Evolutionary conservation across 1,140 invertebrate genomes (phyloP), one percentile per base, ranked within the genome.

Genomic region (Ostrea denselamellosa): DNA sequence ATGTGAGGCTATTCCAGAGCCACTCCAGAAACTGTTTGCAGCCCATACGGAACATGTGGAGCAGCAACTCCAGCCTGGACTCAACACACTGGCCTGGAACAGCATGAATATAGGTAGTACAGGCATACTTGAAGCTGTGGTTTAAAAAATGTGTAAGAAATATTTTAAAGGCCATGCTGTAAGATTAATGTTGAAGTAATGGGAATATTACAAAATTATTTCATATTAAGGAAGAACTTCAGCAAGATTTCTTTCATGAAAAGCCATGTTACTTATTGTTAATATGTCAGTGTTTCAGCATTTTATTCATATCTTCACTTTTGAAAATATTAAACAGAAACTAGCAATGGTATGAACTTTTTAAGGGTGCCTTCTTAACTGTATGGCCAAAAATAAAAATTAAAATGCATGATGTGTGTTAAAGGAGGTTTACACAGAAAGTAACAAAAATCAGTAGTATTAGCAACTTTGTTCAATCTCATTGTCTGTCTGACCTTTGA

Each of bases 61-160:
- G n/a, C 91, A 93, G 44, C 92, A 93, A 85, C 90, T 95, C 85
- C 93, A 94, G 83, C 93, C 94, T 19, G 95, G 94, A 5, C 91
- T 95, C 17, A 93, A 87, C 86, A 94, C 93, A 34, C 90, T 95
- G 17, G 93, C 94, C 52, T 95, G 95, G 95, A 94, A 94, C 90
- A 95, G 94, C 90, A 94, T 95, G 93, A 95, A 95, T 92, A 95
- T 95, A 85, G 94, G 94, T 95, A 88, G 65, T 83, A 17, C 34
- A 9, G 25, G 2, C 7, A 2, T 62, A 62, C 17, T n/a, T n/a
- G 17, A 62, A 62, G 0, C 17, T 19, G 14, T 12, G 0, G 56
- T 62, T 12, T 62, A 19, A 3, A 14, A 12, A 19, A 12, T 58
- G 19, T 62, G n/a, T 14, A 62, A 19, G 17, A 62, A 62, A 62